Base-by-base conservation (phyloP, 2,888 invertebrate species). In the Tetragonisca angustula region DNA sequence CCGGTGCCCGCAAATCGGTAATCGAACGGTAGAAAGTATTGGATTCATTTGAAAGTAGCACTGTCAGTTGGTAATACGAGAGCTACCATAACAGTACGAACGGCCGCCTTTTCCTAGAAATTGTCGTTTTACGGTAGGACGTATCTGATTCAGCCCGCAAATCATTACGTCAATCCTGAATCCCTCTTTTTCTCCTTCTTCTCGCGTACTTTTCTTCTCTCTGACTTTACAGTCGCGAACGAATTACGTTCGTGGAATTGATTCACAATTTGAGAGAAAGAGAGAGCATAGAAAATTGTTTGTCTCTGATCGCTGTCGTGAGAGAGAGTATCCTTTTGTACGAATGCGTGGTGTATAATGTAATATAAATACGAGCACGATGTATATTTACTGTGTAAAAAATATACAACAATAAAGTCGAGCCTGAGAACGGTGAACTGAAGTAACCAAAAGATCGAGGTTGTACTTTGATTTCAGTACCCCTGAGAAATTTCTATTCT, bases 11-110 rank as follows among this genome's bases (percentile, higher is more conserved):
- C 68, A 79, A 79, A 76, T 78, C 56, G 43, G 78, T 82, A 87
- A 89, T 82, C 81, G 70, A 65, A 50, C 81, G 64, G 32, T 76
- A 89, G 81, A 79, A 88, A 89, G 87, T 87, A 84, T 84, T 79
- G 67, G 81, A 80, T 84, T 69, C 75, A 56, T 81, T 88, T 69
- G 74, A 88, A 87, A 87, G 87, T 83, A 76, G 76, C 76, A 73
- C 73, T 67, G 81, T 62, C 59, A 65, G 59, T 61, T 32, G 75
- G 75, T 75, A 79, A 86, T 78, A 68, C 50, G 78, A 81, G 80
- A 79, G 76, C 80, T 83, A 81, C 83, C 83, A 79, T 83, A 88
- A 83, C 56, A 80, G 89, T 52, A 64, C 24, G 69, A 69, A 70
- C 68, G 68, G 56, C 59, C 50, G 77, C 65, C 49, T 71, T 86